phyloP scores from a whole-genome alignment of 2,888 invertebrate genomes.

The Ctena decussata region DNA sequence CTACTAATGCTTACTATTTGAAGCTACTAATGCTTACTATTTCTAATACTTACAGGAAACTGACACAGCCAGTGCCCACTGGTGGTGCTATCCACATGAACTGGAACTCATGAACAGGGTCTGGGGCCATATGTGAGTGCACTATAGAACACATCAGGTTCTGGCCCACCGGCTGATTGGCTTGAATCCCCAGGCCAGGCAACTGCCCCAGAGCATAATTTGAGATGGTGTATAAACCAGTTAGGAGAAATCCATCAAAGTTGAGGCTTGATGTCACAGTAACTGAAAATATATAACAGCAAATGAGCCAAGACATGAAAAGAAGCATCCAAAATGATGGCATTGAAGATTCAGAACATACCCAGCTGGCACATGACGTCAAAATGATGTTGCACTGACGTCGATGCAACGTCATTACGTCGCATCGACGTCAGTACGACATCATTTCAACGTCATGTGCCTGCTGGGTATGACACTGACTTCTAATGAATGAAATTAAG shows the following conservation, averaged over 20 bases:
- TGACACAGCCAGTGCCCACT: conserved; percentile 86
- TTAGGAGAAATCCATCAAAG: conserved; percentile 86
- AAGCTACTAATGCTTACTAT: too few relatives aligned
- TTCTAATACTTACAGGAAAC: conserved; percentile 86
- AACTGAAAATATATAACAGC: conserved; percentile 82
- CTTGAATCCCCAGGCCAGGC: conserved; percentile 53
- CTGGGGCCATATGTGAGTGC: conserved; percentile 81
- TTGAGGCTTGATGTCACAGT: conserved; percentile 83
- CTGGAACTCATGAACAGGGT: conserved; percentile 79
- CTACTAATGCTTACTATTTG: too few relatives aligned
- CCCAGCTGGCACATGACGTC: too few relatives aligned
- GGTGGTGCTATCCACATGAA: conserved; percentile 86
- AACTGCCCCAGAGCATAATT: conserved; percentile 60
- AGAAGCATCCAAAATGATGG: too few relatives aligned
- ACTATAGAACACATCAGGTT: conserved; percentile 85
- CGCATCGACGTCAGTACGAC: too few relatives aligned
- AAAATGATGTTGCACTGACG: too few relatives aligned
- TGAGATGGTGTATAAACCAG: conserved; percentile 85
- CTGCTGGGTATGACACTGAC: too few relatives aligned
- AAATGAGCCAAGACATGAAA: too few relatives aligned
- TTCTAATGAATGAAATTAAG: too few relatives aligned
- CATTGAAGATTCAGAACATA: too few relatives aligned
- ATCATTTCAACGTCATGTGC: too few relatives aligned
- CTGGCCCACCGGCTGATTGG: conserved; percentile 72
- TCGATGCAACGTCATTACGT: too few relatives aligned